Evolutionary conservation across 1,140 invertebrate genomes (phyloP).

Genomic region (Antheraea mylitta): DNA sequence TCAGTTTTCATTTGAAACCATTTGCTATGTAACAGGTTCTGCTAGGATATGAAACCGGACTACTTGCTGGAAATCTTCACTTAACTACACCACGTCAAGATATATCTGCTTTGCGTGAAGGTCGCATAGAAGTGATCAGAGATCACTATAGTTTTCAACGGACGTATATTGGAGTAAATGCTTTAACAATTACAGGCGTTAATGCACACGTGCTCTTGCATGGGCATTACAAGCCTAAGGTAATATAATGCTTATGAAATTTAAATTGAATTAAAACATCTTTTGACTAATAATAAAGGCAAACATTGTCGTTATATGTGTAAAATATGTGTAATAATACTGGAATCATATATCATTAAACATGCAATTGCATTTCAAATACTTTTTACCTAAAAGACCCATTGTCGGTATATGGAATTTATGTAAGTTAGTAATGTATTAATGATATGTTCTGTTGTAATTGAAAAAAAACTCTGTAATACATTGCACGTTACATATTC

Average conservation of each 20-base stretch:
- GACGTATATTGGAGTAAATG: constrained; percentile 36
- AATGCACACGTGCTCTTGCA: constrained; percentile 41
- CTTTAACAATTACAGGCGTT: constrained; percentile 34
- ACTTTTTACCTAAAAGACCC: too few species aligned
- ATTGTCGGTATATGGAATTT: too few species aligned
- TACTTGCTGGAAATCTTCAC: constrained; percentile 41
- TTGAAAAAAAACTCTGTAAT: too few species aligned
- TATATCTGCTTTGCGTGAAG: constrained; percentile 30
- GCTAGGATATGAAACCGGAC: constrained; percentile 43
- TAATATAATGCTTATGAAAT: constrained; percentile 13
- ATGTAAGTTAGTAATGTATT: too few species aligned
- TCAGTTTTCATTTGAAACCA: background rate
- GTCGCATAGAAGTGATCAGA: constrained; percentile 32
- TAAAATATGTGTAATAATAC: too few species aligned
- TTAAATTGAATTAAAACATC: constrained; percentile 20
- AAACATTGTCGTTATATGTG: too few species aligned
- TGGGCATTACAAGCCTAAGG: constrained; percentile 41
- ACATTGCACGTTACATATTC: too few species aligned
- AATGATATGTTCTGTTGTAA: too few species aligned
- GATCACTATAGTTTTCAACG: constrained; percentile 26
- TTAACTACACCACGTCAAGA: constrained; percentile 34
- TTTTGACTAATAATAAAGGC: background rate
- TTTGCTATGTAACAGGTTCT: constrained; percentile 33
- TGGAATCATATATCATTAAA: too few species aligned
- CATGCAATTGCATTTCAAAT: too few species aligned